Evolutionary conservation across 2,888 invertebrate species (phyloP).

Genomic region (Scaptodrosophila latifasciaeformis): DNA sequence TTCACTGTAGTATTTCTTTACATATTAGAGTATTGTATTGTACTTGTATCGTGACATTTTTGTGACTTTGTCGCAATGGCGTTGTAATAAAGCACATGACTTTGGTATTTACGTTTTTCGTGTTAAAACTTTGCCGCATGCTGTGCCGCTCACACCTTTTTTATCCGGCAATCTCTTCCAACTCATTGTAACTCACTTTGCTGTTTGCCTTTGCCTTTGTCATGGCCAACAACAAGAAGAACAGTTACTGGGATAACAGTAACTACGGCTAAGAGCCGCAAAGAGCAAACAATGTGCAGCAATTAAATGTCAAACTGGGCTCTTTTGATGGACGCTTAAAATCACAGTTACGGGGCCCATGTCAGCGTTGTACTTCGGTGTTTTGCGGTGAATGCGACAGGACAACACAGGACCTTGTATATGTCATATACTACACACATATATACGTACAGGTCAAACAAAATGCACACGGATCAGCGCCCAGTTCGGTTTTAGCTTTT

Average conservation of each 20-base stretch:
- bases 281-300: constrained; percentile 43
- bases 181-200: background rate
- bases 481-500: no score
- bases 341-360: constrained; percentile 57
- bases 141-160: no score
- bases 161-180: no score
- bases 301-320: constrained; percentile 63
- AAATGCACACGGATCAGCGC: no score
- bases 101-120: constrained; percentile 43
- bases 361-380: no score
- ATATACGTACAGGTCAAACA: constrained; percentile 8
- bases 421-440: no score
- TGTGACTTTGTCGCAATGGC: constrained; percentile 62
- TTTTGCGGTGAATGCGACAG: no score
- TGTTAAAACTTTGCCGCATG: constrained; percentile 34
- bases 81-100: constrained; percentile 59
- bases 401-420: no score
- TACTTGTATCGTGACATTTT: no score
- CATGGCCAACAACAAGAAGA: constrained; percentile 6
- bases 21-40: no score
- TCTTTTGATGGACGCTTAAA: constrained; percentile 63
- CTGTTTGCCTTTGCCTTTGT: background rate
- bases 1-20: no score
- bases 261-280: constrained; percentile 12
- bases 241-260: background rate